Evolutionary conservation across 1,140 invertebrate species (phyloP).

Genomic region (Dinoponera quadriceps): DNA sequence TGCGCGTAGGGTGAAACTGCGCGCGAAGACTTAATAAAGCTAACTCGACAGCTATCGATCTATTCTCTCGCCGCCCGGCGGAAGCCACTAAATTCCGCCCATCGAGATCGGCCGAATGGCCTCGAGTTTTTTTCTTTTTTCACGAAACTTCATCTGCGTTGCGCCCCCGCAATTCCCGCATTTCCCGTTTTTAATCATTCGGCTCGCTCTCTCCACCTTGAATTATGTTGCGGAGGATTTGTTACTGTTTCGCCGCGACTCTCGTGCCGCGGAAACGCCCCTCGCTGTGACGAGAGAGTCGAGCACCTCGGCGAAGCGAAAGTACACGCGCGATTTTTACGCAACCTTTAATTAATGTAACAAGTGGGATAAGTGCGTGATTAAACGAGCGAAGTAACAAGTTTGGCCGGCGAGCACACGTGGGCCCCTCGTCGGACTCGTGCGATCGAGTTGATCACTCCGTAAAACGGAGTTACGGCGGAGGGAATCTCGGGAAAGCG

Average conservation of each 20-base stretch:
- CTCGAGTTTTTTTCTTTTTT: slow-evolving; percentile 10
- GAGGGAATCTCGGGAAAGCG: neutral
- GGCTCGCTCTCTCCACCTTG: neutral
- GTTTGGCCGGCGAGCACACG: neutral
- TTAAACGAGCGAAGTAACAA: neutral
- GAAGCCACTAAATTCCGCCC: slow-evolving; percentile 42
- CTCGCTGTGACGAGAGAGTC: too few species aligned
- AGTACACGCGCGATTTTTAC: too few species aligned
- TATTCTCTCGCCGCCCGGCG: slow-evolving; percentile 31
- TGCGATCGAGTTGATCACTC: neutral
- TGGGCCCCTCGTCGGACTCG: neutral
- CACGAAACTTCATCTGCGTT: slow-evolving; percentile 41
- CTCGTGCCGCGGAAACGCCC: neutral
- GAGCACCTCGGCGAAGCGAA: neutral
- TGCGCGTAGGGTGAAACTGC: slow-evolving; percentile 30
- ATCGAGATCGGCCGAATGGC: slow-evolving; percentile 41
- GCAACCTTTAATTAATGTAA: too few species aligned
- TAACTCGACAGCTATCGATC: slow-evolving; percentile 57
- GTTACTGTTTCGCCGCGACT: slow-evolving; percentile 16
- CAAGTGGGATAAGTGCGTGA: too few species aligned
- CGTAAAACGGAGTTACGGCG: slow-evolving; percentile 2
- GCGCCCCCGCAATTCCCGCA: neutral
- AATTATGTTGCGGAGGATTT: slow-evolving; percentile 32
- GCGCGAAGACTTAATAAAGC: slow-evolving; percentile 54
- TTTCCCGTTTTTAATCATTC: slow-evolving; percentile 44